Base-by-base conservation (phyloP, 2,113 vertebrate species). In the Fukomys damarensis region DNA sequence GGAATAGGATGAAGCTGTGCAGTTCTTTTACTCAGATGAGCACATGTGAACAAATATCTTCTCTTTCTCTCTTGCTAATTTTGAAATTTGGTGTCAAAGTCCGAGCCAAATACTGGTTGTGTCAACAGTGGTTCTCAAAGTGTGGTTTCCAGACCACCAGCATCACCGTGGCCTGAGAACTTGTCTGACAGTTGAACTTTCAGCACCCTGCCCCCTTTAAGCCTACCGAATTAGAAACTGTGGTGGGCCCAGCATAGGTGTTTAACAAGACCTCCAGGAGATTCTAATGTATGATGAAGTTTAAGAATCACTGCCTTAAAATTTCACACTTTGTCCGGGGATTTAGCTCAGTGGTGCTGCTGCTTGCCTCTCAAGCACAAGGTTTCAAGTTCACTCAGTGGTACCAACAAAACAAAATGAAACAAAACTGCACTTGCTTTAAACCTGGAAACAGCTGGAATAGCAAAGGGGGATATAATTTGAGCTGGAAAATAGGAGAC, bases 281-380 rank as follows among this genome's bases (percentile, higher is more conserved):
- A 95, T 95, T 95, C 46, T 97, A 35, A 94, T 89, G 49, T 68
- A 93, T 41, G 30, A 19, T 92, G 59, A 95, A 96, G 52, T 81
- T 94, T 92, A 77, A 93, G 59, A 97, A 92, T 52, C 70, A 96
- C 43, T 94, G 65, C 52, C 43, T 81, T 86, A 92, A 96, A 93
- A n/a, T 7, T 86, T 4, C 35, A 59, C 80, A 89, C 38, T 96
- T 77, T 77, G n/a, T n/a, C n/a, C n/a, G n/a, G n/a, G n/a, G n/a
- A n/a, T n/a, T n/a, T n/a, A n/a, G n/a, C n/a, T n/a, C n/a, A n/a
- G n/a, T n/a, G n/a, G n/a, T n/a, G n/a, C n/a, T n/a, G n/a, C n/a
- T n/a, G n/a, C n/a, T n/a, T n/a, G n/a, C n/a, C n/a, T n/a, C n/a
- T n/a, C n/a, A n/a, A n/a, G n/a, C n/a, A n/a, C n/a, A n/a, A n/a